Base-by-base conservation (phyloP, 2,797 vertebrate genomes). In the Nannoperca australis region DNA sequence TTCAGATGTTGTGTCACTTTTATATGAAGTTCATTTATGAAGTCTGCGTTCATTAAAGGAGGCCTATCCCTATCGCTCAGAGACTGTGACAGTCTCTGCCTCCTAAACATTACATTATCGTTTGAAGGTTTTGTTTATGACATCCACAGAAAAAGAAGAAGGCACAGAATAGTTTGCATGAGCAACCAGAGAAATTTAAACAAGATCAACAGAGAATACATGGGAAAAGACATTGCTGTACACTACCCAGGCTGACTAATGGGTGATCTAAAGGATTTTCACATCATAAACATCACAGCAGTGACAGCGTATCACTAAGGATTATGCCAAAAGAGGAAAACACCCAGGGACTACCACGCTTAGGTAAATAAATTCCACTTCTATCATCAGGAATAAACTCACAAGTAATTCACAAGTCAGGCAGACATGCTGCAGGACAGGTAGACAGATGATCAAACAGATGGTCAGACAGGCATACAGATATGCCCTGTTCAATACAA, bases 381-480 rank as follows among this genome's bases (percentile, higher is more conserved):
- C 69, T 63, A 70, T 74, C 36, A 73, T 44, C 6, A 61, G 64
- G 51, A 76, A 74, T 71, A 55, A 63, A 36, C 22, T 51, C 22
- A 13, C 24, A 68, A 60, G 15, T 47, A 50, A 68, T 45, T 54
- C 42, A 60, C 69, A 65, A 50, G 36, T 69, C 67, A 64, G 45
- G 12, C 54, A 69, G 76, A 82, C 24, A 34, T 32, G 78, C 67
- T 63, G 58, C 68, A 59, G 71, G 77, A 78, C 65, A 85, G 81
- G 34, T 44, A 67, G 86, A 76, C 60, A 60, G 68, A 42, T 77
- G 80, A 89, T 87, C 81, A 86, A 78, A 90, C 63, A 89, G 58
- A 78, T 60, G 61, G 59, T 22, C 78, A 88, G 84, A 79, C 66
- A 80, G 70, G 58, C 77, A 82, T 71, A 54, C 83, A 78, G 78